phyloP scores from a whole-genome alignment of 2,888 invertebrate species.

The Tholera decimalis region DNA sequence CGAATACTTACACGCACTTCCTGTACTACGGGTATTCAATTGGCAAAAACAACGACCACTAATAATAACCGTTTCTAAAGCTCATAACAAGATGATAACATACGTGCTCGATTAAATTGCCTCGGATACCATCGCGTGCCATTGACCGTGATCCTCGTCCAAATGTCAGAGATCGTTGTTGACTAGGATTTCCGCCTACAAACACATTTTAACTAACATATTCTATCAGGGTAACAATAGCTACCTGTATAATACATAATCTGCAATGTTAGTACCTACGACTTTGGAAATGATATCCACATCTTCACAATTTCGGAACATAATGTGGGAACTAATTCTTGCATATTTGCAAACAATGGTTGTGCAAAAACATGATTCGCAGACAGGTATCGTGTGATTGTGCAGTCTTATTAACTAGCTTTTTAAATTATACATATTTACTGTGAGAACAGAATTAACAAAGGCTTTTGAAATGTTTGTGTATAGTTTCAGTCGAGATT shows the following conservation, averaged over 20 bases:
- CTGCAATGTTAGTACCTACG: constrained; percentile 50
- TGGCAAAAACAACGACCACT: constrained; percentile 73
- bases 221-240: constrained; percentile 57
- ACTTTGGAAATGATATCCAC: constrained; percentile 54
- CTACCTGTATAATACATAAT: constrained; percentile 65
- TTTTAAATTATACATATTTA: constrained; percentile 66
- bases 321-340: constrained; percentile 77
- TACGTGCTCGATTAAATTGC: constrained; percentile 54
- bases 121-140: constrained; percentile 62
- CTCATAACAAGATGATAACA: constrained; percentile 55
- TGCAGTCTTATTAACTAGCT: constrained; percentile 69
- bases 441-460: constrained; percentile 73
- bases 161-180: constrained; percentile 82
- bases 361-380: constrained; percentile 76
- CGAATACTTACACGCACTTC: constrained; percentile 88
- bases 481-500: constrained; percentile 49
- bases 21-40: constrained; percentile 78
- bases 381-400: constrained; percentile 72
- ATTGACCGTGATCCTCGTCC: constrained; percentile 75
- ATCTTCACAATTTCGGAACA: constrained; percentile 68
- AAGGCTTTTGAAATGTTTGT: constrained; percentile 69
- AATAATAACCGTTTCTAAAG: constrained; percentile 57
- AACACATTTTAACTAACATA: constrained; percentile 46
- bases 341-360: constrained; percentile 78
- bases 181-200: constrained; percentile 74